Evolutionary conservation across 2,797 vertebrate species (phyloP), one percentile per base, ranked within the genome.

Genomic region (Trichosurus vulpecula): DNA sequence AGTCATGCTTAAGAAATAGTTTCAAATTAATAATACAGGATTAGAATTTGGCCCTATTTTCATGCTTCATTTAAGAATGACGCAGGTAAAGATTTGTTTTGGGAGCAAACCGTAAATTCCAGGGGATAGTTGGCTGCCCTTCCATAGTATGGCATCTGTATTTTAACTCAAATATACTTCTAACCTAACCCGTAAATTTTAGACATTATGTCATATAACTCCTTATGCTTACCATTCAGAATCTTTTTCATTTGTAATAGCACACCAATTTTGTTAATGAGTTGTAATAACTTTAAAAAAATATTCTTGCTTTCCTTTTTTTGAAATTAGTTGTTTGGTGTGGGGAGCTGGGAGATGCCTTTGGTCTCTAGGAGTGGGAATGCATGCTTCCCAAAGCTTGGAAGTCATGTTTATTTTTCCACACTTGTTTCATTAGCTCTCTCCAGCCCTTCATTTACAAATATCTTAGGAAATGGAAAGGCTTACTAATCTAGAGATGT

Each of bases 1-100:
- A 90, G 92, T 47, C 51, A 14, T 74, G 54, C 51, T 91, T 93
- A 8, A 41, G 41, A 56, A 94, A 66, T 53, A 53, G n/a, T 52
- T 92, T 94, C 87, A 93, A 56, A 22, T 92, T 92, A 95, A 66
- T 93, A 94, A 35, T 25, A 55, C 55, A 58, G 90, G 74, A 16
- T 95, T 93, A 66, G 30, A 41, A 41, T 94, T 61, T 92, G 97
- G 92, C 94, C 35, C 13, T 30, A 14, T 91, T 96, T 95, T 96
- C 91, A 55, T 90, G 90, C 92, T 54, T 92, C 61, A 2, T 51
- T 89, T 90, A 96, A 92, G 58, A 94, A 95, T 94, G 96, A 96
- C 90, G 89, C 93, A 94, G 96, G 95, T 97, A 93, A 96, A 96
- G 93, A 95, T 95, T 92, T 95, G 95, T 95, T 94, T 96, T 92